Evolutionary conservation across 2,888 invertebrate species (phyloP).

Genomic region (Euzetes globulus): DNA sequence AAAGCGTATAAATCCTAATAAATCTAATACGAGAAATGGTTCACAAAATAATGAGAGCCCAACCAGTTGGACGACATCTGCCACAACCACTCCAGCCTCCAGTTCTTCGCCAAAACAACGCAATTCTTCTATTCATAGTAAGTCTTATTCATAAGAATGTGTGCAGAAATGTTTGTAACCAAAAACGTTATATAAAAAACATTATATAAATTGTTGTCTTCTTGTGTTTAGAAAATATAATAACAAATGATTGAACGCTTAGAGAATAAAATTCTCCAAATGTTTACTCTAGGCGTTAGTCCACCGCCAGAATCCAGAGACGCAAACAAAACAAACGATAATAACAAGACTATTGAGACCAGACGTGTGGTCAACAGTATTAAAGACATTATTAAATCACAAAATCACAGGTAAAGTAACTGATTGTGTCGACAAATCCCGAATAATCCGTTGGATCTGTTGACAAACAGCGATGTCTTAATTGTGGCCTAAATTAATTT

Average conservation of each 20-base stretch:
- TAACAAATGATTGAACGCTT: conserved; percentile 2
- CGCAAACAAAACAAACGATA: not conserved
- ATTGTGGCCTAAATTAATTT: too few species aligned
- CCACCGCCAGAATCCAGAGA: not conserved
- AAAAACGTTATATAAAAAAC: not conserved
- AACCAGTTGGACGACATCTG: conserved; percentile 19
- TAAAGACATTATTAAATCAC: conserved; percentile 18
- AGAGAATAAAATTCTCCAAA: not conserved
- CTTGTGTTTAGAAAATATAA: not conserved
- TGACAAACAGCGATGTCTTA: too few species aligned
- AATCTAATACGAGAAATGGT: not conserved
- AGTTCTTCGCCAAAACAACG: not conserved
- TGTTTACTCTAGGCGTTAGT: conserved; percentile 15
- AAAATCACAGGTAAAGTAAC: not conserved
- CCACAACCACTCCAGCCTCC: not conserved
- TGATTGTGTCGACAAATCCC: too few species aligned
- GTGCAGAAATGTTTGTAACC: not conserved
- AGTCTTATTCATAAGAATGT: not conserved
- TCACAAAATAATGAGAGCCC: not conserved
- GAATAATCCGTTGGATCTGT: too few species aligned
- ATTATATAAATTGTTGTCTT: not conserved
- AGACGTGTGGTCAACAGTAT: not conserved
- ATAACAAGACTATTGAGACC: not conserved
- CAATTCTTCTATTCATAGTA: not conserved
- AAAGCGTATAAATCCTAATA: conserved; percentile 19